Percentiles rank a stretch among this genome's conserved stretches.
Evolutionary conservation across 1,140 invertebrate genomes (phyloP).

Genomic region (Nomia melanderi): DNA sequence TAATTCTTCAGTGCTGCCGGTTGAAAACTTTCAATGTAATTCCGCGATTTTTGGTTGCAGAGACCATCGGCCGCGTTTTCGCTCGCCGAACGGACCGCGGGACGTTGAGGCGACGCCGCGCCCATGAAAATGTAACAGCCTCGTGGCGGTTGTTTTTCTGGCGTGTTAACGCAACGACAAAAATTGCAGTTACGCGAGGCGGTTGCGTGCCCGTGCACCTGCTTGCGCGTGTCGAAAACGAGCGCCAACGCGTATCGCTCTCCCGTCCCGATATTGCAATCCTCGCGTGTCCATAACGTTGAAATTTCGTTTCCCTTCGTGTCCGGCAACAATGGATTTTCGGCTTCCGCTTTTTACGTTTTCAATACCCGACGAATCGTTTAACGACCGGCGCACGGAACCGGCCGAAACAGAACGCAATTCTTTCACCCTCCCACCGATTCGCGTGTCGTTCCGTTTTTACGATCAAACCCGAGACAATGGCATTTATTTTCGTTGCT

Average conservation of each 20-base stretch:
- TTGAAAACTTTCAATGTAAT: slow-evolving; percentile 26
- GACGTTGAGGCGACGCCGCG: slow-evolving; percentile 12
- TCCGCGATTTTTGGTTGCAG: slow-evolving; percentile 18
- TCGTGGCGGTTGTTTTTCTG: slow-evolving; percentile 40
- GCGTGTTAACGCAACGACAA: slow-evolving; percentile 44
- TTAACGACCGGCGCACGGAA: slow-evolving; percentile 22
- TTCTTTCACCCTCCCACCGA: neutral
- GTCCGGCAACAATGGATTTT: slow-evolving; percentile 32
- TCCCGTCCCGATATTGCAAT: slow-evolving; percentile 26
- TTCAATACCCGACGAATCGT: slow-evolving; percentile 39
- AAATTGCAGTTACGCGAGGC: slow-evolving; percentile 21
- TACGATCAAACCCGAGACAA: neutral
- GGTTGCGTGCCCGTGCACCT: slow-evolving; percentile 14
- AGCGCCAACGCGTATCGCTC: neutral
- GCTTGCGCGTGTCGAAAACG: slow-evolving; percentile 29
- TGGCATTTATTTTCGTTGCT: neutral
- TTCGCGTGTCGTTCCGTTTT: neutral
- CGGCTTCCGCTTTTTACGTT: slow-evolving; percentile 40
- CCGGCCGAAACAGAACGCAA: neutral
- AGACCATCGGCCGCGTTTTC: slow-evolving; percentile 1
- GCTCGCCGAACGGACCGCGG: neutral
- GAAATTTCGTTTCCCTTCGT: slow-evolving; percentile 57
- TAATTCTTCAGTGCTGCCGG: neutral
- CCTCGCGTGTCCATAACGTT: slow-evolving; percentile 37
- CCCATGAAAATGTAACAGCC: slow-evolving; percentile 17